Evolutionary conservation across 2,888 invertebrate species (phyloP), one percentile per base, ranked within the genome.

Genomic region (Xylocampa areola): DNA sequence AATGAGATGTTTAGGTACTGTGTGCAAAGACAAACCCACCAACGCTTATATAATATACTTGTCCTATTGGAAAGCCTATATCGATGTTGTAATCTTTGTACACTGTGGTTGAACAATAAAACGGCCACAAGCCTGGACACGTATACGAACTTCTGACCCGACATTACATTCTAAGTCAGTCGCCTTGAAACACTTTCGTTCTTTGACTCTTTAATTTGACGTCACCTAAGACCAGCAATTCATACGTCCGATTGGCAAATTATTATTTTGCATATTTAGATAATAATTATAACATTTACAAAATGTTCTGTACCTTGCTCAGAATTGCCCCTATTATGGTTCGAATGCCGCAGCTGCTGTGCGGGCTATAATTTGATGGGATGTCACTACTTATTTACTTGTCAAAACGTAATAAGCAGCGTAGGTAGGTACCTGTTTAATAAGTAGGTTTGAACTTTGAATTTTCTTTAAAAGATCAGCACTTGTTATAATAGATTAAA

Each of bases 131-230:
- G 66, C 61, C 60, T 68, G 74, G 64, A 44, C 73, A 82, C 74
- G 77, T 72, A 71, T 66, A 65, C 83, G 84, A 87, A 85, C 88
- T 85, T 77, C 76, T 77, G 79, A 85, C 85, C 70, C 67, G 21
- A 59, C 32, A 57, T 73, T 76, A 76, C 78, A 75, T 75, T 69
- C 73, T 59, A 68, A 70, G 64, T 54, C 33, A 77, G 65, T 86
- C 73, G 80, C 90, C 90, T 90, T 90, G 90, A 88, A 89, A 90
- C 83, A 90, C 89, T 88, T 90, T 88, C 87, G 66, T 81, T 79
- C 69, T 74, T 75, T 76, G 74, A 79, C 76, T 79, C 68, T 73
- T 76, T 76, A 78, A 82, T 81, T 81, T 73, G n/a, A 74, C 80
- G 72, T 81, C 76, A 77, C 76, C 64, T 82, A 70, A 60, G 39